phyloP scores from a whole-genome alignment of 2,113 vertebrate species.

The Acinonyx jubatus region DNA sequence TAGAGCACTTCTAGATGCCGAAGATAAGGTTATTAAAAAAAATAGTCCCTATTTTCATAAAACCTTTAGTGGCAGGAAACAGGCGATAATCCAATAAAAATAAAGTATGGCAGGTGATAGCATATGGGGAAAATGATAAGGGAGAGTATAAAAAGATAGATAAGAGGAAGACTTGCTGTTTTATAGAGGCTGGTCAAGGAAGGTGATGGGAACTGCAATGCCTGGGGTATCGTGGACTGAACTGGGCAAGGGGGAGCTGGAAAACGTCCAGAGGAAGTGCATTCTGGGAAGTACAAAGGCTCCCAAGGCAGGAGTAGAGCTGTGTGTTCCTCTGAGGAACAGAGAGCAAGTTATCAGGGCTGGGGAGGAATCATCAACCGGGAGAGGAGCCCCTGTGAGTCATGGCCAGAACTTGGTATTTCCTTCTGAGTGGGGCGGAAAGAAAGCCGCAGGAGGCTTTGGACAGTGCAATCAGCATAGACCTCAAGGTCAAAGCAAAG shows the following conservation, averaged over 20 bases:
- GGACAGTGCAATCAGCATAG: not conserved
- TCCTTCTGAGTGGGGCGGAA: not conserved
- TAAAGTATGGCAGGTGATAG: too few relatives aligned
- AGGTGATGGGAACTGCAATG: rapidly evolving
- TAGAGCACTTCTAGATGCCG: not conserved
- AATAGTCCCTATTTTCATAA: not conserved
- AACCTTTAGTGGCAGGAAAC: not conserved
- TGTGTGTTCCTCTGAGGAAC: not conserved
- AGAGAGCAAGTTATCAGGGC: not conserved
- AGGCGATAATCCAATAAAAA: not conserved
- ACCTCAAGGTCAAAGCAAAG: not conserved
- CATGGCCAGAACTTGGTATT: not conserved
- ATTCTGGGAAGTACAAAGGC: not conserved
- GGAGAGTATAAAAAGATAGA: not conserved
- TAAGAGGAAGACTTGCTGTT: not conserved
- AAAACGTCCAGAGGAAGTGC: not conserved
- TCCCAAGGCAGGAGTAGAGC: not conserved
- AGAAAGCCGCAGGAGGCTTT: not conserved
- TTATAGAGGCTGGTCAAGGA: not conserved
- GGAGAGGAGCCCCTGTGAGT: rapidly evolving
- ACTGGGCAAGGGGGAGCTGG: not conserved
- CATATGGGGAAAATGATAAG: not conserved
- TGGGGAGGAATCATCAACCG: not conserved
- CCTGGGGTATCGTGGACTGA: rapidly evolving
- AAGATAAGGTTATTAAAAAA: not conserved